Evolutionary conservation across 1,140 invertebrate species (phyloP), one percentile per base, ranked within the genome.

Genomic region (Drosophila lacertosa): DNA sequence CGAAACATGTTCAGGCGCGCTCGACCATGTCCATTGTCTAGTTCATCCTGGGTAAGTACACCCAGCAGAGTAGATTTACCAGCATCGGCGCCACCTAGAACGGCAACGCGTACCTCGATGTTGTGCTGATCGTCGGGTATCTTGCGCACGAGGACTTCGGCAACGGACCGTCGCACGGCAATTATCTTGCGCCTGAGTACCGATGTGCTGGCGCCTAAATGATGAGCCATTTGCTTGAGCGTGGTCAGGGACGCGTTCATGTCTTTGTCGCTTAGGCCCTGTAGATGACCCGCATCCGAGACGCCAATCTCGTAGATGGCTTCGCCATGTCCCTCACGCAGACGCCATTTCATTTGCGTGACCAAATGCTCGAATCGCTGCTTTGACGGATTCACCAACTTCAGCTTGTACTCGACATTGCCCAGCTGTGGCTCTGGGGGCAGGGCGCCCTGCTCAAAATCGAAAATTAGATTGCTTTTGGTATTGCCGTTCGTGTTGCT

Each of bases 261-360:
- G 51, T 98, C 97, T 10, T 94, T 92, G 54, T 94, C 93, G 9
- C 94, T 94, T 4, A 99, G 92, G 6, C 98, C 98, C 9, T 95
- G 94, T 68, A 99, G 91, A 22, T 95, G 93, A 1, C 98, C 98
- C 91, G 96, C 97, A 92, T 99, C 98, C 64, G 97, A 96, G 0
- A 99, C 98, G 0, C 98, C 98, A 48, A 99, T 97, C 92, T 98
- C 97, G 92, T 99, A 99, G 73, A 99, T 97, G 0, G 98, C 98
- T 91, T 98, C 97, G 4, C 98, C 98, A 55, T 96, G 95, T 10
- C 97, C 97, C 83, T 97, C 97, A 0, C 95, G 93, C 6, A 97
- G 92, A 10, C 97, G 93, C 97, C 97, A 98, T 92, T 97, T 97
- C 93, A 98, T 94, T 94, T 98, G 97, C 0, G 97, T 97, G 0